Evolutionary conservation across 2,797 vertebrate genomes (phyloP).

Genomic region (Todus mexicanus): DNA sequence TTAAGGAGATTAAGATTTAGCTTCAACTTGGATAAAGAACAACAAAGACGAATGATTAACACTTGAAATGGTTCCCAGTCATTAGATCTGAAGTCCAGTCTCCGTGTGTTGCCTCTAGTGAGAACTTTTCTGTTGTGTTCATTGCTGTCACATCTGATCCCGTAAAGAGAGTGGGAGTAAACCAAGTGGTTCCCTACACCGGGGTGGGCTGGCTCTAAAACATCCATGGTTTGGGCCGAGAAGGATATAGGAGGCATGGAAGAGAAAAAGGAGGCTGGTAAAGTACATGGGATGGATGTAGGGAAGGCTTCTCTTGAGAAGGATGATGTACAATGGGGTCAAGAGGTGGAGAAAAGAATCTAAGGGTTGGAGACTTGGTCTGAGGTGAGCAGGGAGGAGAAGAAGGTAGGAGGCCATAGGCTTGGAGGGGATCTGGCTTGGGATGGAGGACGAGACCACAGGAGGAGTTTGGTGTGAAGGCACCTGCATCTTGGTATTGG

Average conservation of each 20-base stretch:
- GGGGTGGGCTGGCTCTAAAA: background rate
- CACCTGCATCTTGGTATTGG: background rate
- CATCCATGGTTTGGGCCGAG: background rate
- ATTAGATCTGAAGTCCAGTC: constrained; percentile 13
- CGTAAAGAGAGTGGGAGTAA: background rate
- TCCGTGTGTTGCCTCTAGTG: background rate
- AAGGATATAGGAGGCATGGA: background rate
- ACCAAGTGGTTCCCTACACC: background rate
- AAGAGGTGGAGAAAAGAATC: background rate
- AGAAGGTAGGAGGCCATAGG: background rate
- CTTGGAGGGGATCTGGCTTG: background rate
- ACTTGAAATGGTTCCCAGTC: constrained; percentile 51
- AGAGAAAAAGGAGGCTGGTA: background rate
- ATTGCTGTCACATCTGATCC: constrained; percentile 37
- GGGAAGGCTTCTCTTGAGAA: background rate
- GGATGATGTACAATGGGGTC: too few species aligned
- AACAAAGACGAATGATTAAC: constrained; percentile 59
- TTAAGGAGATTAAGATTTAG: constrained; percentile 61
- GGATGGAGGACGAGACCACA: background rate
- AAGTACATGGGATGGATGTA: background rate
- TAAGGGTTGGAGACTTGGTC: background rate
- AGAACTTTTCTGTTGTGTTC: constrained; percentile 18
- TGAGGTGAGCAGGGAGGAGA: background rate
- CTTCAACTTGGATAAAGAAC: constrained; percentile 59
- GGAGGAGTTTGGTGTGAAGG: background rate